Base-by-base conservation (phyloP, 2,888 invertebrate species). In the Rhingia rostrata region DNA sequence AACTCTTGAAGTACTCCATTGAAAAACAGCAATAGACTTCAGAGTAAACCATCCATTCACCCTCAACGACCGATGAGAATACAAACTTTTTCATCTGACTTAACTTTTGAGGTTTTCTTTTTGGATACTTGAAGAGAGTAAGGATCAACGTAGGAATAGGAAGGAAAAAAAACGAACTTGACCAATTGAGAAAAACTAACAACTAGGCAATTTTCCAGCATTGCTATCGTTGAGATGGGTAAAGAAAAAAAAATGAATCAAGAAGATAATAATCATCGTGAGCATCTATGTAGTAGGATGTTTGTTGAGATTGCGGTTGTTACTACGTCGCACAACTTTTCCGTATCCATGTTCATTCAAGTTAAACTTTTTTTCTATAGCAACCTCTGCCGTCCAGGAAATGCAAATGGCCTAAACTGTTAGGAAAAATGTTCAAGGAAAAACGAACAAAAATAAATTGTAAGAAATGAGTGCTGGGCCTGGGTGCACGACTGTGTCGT, bases 281-380 rank as follows among this genome's bases (percentile, higher is more conserved):
- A 79, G 58, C 79, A 83, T 74, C 73, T 56, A 69, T 72, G 78
- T 63, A 61, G 78, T 61, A 73, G 79, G 69, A 79, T 69, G 78
- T 78, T 83, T 74, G 83, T 79, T 83, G 73, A 83, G 78, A 83
- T 83, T 83, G 83, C 63, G 83, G 79, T 83, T 83, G 78, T 69
- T 73, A 83, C 83, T 79, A 63, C 73, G 73, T 83, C 58, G 67
- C 67, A 54, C 60, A 83, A 83, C 72, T 83, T 83, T 83, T 73
- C 30, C 78, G 22, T 22, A 22, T 22, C 22, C 2, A 63, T 83
- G 82, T 78, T 83, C 82, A 83, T 78, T 83, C 72, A 83, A 78
- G 78, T 77, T 83, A 61, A 77, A 82, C 77, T 60, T 56, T 51
- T 60, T 30, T 32, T 39, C 45, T 12, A n/a, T 70, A 41, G 43